These are phyloP conservation scores for Anser brachyrhynchus DNA, from an alignment of 2,113 vertebrate species.

Conservation along the genomic window DNA sequence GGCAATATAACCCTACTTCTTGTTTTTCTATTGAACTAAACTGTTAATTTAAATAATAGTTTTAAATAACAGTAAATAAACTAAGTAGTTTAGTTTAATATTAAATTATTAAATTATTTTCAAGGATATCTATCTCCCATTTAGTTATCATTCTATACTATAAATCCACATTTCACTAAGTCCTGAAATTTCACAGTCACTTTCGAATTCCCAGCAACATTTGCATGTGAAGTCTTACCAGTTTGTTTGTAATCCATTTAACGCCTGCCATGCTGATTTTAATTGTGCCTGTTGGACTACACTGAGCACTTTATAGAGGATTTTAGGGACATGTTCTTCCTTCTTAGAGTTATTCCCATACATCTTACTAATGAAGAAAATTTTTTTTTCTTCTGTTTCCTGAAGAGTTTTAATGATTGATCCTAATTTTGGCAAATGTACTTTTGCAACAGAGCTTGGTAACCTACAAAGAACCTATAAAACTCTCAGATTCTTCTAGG, in stretches of 20 bases:
- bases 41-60: not conserved
- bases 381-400: not conserved
- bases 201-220: not conserved
- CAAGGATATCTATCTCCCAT: not conserved
- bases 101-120: not conserved
- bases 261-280: not conserved
- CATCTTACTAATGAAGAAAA: not conserved
- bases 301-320: not conserved
- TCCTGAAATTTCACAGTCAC: not conserved
- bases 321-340: not conserved
- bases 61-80: not conserved
- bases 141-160: not conserved
- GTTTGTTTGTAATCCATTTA: not conserved
- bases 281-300: not conserved
- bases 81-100: not conserved
- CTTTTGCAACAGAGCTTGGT: not conserved
- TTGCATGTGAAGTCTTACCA: not conserved
- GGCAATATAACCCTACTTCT: not conserved
- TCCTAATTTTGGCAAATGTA: not conserved
- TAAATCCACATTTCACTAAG: not conserved
- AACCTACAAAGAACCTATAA: not conserved
- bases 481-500: not conserved
- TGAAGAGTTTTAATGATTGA: not conserved
- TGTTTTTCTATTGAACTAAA: not conserved
- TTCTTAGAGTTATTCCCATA: not conserved